Base-by-base conservation (phyloP, 2,888 invertebrate genomes). In the Endotricha flammealis region DNA sequence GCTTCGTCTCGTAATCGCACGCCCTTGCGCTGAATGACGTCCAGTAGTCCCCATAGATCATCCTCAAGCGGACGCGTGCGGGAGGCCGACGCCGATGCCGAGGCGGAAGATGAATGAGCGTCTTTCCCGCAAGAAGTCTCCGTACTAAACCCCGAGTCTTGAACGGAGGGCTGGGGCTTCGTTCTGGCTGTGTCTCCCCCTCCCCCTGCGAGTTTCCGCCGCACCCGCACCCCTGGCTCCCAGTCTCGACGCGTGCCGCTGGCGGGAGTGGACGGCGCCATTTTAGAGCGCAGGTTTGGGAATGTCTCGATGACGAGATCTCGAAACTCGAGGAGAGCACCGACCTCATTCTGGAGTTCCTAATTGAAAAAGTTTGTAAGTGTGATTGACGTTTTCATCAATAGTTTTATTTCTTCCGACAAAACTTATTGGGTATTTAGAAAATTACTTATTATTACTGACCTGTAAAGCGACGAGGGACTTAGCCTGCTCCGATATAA, bases 271-370 rank as follows among this genome's bases (percentile, higher is more conserved):
- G 90, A 88, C 58, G 91, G 90, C 67, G 92, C 91, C 91, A 95
- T 91, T 89, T 95, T 95, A 72, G 92, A 92, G 74, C 95, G 93
- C 76, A 95, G 91, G 88, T 95, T 94, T 64, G 95, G 95, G 88
- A 95, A 95, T 69, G 95, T 94, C 90, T 95, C 95, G 91, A 95
- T 95, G 90, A 95, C 95, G 90, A 95, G 91, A 87, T 95, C 95
- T 86, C 95, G 93, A 83, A 95, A 95, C 89, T 95, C 95, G 83
- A 95, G 90, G 62, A 95, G 86, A 61, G 95, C 95, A 52, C 95
- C 95, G 88, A 95, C 95, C 89, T 95, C 95, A 92, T 95, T 93
- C 91, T 95, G 95, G 79, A 95, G 90, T 88, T 95, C 95, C 90
- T 90, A 78, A 6, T n/a, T 28, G 28, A 7, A 20, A 29, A 25